Conservation (phyloP, 2,113 vertebrate species). For the Ictalurus furcatus region DNA sequence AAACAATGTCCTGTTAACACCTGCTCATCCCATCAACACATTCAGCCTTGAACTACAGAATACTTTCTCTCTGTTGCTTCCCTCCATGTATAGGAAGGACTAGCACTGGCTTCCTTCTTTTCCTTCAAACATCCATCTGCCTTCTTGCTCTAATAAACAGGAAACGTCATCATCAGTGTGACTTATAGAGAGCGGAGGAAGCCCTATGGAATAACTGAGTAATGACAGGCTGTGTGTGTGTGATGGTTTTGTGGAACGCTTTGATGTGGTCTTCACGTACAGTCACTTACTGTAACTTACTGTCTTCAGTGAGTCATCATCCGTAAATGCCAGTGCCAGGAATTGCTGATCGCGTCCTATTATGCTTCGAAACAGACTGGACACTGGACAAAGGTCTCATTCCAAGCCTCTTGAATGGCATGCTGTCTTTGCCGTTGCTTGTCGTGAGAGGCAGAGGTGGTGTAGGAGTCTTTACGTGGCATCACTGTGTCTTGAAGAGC, state of each 20-base stretch:
- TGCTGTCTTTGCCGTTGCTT: not conserved
- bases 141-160: slow-evolving; percentile 43
- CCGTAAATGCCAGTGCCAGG: slow-evolving; percentile 26
- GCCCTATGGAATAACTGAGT: slow-evolving; percentile 28
- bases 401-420: not conserved
- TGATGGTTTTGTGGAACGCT: slow-evolving; percentile 23
- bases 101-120: not conserved
- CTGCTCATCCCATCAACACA: slow-evolving; percentile 22
- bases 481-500: not conserved
- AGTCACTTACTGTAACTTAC: slow-evolving; percentile 42
- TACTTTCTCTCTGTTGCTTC: slow-evolving; percentile 54
- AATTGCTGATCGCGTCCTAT: slow-evolving; percentile 35
- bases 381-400: slow-evolving; percentile 7
- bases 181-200: slow-evolving; percentile 23
- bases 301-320: slow-evolving; percentile 34
- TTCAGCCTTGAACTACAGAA: slow-evolving; percentile 51
- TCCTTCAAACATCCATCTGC: not conserved
- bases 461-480: not conserved
- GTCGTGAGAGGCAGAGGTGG: not conserved
- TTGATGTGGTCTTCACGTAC: slow-evolving; percentile 37
- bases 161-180: slow-evolving; percentile 35
- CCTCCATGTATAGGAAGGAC: not conserved
- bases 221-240: slow-evolving; percentile 29
- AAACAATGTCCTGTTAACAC: slow-evolving; percentile 14
- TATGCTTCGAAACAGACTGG: slow-evolving; percentile 10